Evolutionary conservation across 37 sponge, comb jelly and placozoan genomes (phyloP), one percentile per base, ranked within the genome.

Genomic region (Spongilla lacustris): DNA sequence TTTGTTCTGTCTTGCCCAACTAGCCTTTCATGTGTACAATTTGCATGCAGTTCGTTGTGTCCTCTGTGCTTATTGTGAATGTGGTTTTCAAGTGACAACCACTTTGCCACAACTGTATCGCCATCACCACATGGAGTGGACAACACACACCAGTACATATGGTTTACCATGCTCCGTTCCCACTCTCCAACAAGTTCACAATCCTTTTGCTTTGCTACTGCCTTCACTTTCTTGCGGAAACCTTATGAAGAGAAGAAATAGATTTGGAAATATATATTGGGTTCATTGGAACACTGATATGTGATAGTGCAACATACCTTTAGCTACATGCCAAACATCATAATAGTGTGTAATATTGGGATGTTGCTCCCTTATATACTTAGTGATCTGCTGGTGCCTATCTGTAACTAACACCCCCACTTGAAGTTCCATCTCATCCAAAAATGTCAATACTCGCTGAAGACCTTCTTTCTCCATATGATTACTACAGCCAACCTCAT

Each of bases 261-360:
- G 41, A 41, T 41, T 41, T 41, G 6, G 41, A 41, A 41, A 41
- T 41, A 41, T 9, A 41, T 9, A 41, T 41, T 6, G 6, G 6
- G 6, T 9, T 6, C 41, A 41, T 9, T 33, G 6, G 73, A 29
- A 29, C 10, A 13, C 30, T 33, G 19, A 10, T 72, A 29, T 24
- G 31, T 32, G 29, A 72, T 68, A 76, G 27, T 50, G n/a, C 30
- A 13, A 84, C 77, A 41, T 30, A 92, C 88, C 82, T 77, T 88
- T 92, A 58, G 89, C 93, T 67, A 88, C 36, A 68, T 92, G 85
- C 88, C 92, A 88, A 71, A 88, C 75, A 76, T 92, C 89, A 85
- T 67, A 88, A 25, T 69, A 81, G 66, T 92, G 89, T 38, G 71
- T 74, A 22, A 88, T 41, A 11, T 36, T 28, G 9, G 80, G 74